Conservation (phyloP, 2,113 vertebrate species). For the Zosterops lateralis region DNA sequence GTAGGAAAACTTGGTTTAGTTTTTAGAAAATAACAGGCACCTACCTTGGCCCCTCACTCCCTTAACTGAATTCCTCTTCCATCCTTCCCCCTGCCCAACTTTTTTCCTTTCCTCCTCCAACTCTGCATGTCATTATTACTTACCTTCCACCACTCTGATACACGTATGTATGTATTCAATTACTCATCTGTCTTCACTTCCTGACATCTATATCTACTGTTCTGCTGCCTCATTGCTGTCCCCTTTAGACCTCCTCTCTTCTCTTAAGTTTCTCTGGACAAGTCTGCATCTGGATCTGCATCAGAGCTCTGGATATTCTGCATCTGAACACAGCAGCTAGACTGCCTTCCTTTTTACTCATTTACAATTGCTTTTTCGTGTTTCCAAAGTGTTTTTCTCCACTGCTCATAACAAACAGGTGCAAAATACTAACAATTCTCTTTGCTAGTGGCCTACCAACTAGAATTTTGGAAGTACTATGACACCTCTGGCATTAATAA, state of each 20-base stretch:
- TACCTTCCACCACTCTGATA: background rate
- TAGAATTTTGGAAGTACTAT: background rate
- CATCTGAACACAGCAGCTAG: background rate
- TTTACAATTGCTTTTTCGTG: background rate
- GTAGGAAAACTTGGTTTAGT: background rate
- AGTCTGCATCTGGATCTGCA: background rate
- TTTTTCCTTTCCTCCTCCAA: background rate
- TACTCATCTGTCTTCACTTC: background rate
- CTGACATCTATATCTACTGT: background rate
- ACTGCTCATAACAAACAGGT: background rate
- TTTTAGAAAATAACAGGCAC: background rate
- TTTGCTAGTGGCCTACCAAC: background rate
- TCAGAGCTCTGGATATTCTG: background rate
- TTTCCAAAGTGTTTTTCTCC: background rate
- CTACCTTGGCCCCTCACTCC: rapidly evolving
- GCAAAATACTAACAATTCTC: background rate
- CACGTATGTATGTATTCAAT: background rate
- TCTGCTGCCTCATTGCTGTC: background rate
- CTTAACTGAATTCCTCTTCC: background rate
- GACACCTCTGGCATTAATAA: background rate
- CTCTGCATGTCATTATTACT: background rate
- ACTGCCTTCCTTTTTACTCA: background rate
- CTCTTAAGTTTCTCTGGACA: background rate
- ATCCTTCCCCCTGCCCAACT: background rate
- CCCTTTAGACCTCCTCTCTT: background rate